Conservation (phyloP, 2,888 invertebrate genomes). For the Rhagonycha fulva region DNA sequence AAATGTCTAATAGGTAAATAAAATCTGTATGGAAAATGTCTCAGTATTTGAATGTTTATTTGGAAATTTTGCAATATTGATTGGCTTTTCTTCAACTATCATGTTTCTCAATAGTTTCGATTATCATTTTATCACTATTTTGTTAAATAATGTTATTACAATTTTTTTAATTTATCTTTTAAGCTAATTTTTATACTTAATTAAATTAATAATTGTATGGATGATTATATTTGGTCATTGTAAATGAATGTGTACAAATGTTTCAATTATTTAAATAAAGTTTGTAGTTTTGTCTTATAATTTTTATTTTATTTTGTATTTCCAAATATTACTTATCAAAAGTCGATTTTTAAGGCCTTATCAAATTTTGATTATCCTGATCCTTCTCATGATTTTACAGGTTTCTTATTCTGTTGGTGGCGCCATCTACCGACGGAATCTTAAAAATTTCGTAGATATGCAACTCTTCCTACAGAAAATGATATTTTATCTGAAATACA, state of each 20-base stretch:
- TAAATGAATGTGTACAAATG: not conserved
- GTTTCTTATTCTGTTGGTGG: not conserved
- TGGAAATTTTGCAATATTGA: not conserved
- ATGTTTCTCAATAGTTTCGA: not conserved
- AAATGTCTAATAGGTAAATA: slow-evolving; percentile 19
- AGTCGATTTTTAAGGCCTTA: not conserved
- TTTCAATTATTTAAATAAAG: not conserved
- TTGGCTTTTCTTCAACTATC: not conserved
- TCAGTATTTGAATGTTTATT: not conserved
- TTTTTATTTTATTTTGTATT: too few relatives aligned
- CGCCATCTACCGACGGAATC: not conserved
- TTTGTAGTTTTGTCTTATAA: not conserved
- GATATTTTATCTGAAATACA: too few relatives aligned
- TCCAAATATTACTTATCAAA: not conserved
- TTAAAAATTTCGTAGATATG: not conserved
- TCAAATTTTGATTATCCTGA: not conserved
- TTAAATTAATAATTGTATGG: not conserved
- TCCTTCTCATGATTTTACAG: not conserved
- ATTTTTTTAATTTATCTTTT: not conserved
- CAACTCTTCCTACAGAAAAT: not conserved
- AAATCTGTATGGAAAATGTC: slow-evolving; percentile 18
- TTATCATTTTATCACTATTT: not conserved
- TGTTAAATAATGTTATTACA: not conserved
- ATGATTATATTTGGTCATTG: not conserved
- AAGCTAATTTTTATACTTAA: not conserved